phyloP scores from a whole-genome alignment of 2,888 invertebrate species.

The Pristionchus mayeri region DNA sequence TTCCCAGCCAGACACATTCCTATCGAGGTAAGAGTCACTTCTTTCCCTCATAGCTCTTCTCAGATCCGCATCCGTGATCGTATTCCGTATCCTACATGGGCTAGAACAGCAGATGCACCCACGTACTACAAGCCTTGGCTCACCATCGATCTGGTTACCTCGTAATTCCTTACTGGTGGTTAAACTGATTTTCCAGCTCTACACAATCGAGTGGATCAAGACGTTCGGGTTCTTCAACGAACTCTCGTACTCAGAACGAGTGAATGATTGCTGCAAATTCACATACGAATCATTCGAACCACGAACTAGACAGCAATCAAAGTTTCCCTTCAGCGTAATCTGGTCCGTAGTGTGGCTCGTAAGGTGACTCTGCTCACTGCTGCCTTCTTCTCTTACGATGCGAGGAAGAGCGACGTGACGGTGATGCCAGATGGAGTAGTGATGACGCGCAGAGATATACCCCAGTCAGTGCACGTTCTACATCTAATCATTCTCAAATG shows the following conservation, averaged over 20 bases:
- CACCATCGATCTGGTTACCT: not conserved
- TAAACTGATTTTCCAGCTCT: not conserved
- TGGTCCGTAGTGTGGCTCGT: not conserved
- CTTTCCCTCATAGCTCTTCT: not conserved
- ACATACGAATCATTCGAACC: not conserved
- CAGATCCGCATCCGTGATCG: conserved; percentile 26
- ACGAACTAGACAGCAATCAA: not conserved
- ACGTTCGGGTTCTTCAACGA: not conserved
- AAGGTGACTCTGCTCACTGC: conserved; percentile 22
- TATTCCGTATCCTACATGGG: conserved; percentile 24
- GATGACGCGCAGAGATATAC: not conserved
- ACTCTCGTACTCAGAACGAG: not conserved
- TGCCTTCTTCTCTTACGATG: conserved; percentile 36
- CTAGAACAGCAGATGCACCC: not conserved
- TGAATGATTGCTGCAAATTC: not conserved
- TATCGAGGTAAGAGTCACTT: not conserved
- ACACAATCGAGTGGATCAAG: conserved; percentile 37
- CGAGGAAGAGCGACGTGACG: not conserved
- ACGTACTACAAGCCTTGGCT: conserved; percentile 5
- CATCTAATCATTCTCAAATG: not conserved
- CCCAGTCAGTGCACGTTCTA: not conserved
- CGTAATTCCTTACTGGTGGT: not conserved
- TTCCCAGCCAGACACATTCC: conserved; percentile 22
- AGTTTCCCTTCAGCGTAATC: not conserved
- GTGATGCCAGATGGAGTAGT: conserved; percentile 12